Conservation (phyloP, 2,888 invertebrate species). For the Strigamia maritima region DNA sequence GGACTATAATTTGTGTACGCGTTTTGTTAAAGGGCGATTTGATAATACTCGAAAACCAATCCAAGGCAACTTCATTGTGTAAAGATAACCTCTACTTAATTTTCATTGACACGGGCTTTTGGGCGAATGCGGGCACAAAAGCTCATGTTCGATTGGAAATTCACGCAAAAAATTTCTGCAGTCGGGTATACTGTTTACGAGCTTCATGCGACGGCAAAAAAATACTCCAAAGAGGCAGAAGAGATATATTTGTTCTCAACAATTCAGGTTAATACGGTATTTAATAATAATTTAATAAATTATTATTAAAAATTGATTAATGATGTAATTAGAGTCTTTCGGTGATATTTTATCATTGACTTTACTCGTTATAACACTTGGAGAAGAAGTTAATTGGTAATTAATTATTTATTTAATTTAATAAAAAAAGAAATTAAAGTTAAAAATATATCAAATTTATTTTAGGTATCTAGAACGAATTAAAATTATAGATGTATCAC, state of each 20-base stretch:
- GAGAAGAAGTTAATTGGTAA: background rate
- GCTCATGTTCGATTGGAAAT: background rate
- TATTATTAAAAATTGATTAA: background rate
- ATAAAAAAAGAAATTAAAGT: too few relatives aligned
- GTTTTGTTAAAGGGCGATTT: background rate
- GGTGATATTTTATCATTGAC: background rate
- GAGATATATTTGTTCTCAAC: conserved; percentile 19
- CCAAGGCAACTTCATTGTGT: background rate
- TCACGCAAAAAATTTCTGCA: conserved; percentile 21
- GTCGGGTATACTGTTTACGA: background rate
- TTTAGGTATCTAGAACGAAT: background rate
- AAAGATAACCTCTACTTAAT: background rate
- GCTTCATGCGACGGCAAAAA: background rate
- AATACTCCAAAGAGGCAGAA: background rate
- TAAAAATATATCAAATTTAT: background rate
- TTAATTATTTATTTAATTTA: background rate
- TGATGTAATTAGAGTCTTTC: background rate
- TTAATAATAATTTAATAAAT: background rate
- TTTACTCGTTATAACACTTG: background rate
- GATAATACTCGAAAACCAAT: background rate
- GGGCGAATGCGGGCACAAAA: background rate
- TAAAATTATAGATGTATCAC: background rate
- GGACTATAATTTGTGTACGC: background rate
- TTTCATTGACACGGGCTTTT: conserved; percentile 4
- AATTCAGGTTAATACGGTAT: background rate